Percentiles rank a stretch among this genome's conserved stretches.
phyloP scores from a whole-genome alignment of 2,113 vertebrate species.

The Salvelinus namaycush region DNA sequence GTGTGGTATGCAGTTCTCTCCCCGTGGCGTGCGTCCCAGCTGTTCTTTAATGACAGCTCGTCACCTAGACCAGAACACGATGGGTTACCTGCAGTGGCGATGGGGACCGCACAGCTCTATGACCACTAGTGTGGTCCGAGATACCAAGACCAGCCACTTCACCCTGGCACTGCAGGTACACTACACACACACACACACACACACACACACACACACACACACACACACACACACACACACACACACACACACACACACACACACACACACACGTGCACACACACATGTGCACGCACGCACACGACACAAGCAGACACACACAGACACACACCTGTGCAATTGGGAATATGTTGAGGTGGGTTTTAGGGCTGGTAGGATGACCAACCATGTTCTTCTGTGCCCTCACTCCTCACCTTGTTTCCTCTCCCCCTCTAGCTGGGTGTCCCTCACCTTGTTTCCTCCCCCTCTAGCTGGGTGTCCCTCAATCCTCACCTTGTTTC shows the following conservation, averaged over 20 bases:
- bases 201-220: too few relatives aligned
- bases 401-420: not conserved
- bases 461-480: too few relatives aligned
- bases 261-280: too few relatives aligned
- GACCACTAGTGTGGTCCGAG: slow-evolving; percentile 92
- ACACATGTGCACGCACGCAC: too few relatives aligned
- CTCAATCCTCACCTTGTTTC: too few relatives aligned
- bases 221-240: too few relatives aligned
- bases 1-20: slow-evolving; percentile 91
- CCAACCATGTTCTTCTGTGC: not conserved
- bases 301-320: too few relatives aligned
- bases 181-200: not conserved
- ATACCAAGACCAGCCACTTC: slow-evolving; percentile 93
- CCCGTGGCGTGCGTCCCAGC: slow-evolving; percentile 84
- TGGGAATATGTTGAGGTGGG: not conserved
- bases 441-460: too few relatives aligned
- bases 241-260: too few relatives aligned
- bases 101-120: slow-evolving; percentile 95
- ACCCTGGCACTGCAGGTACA: slow-evolving; percentile 89
- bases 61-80: slow-evolving; percentile 93
- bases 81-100: slow-evolving; percentile 95
- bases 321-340: too few relatives aligned
- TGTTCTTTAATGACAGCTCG: slow-evolving; percentile 89
- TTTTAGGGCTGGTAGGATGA: not conserved
- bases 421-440: too few relatives aligned